Base-by-base conservation (phyloP, 2,888 invertebrate species). In the Drosophila antonietae region DNA sequence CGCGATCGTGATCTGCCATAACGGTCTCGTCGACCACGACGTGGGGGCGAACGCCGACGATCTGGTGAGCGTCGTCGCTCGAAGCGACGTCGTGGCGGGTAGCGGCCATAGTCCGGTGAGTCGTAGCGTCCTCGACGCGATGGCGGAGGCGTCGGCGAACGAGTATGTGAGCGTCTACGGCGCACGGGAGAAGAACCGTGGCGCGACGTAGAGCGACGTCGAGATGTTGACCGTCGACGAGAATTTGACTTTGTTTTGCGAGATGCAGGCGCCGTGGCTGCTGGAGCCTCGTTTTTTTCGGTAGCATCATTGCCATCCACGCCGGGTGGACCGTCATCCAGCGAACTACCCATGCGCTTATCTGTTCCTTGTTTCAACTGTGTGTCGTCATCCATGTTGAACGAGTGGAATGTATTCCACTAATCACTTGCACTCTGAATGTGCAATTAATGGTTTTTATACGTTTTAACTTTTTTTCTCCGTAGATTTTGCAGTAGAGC, bases 251-350 rank as follows among this genome's bases (percentile, higher is more conserved):
- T 89, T 35, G 75, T 73, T 60, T 78, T 86, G 33, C 69, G 75
- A n/a, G 79, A 52, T 15, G 67, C 53, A 18, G 52, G 35, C 31
- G 37, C n/a, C 20, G 62, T 55, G 23, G 64, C 46, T 33, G 53
- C 46, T 18, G 64, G 15, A 7, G 70, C 77, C 49, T 83, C 85
- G 58, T 52, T 70, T 66, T 84, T 87, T 68, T 81, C 87, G 61
- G 68, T 83, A 39, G 70, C 77, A 77, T 91, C 92, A 56, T 75
- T 84, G 58, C 72, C 77, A 23, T 92, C 93, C 8, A 90, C 91
- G 39, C 92, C 92, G 60, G 93, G 92, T 18, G 92, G 92, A 6
- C 92, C 92, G 88, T 90, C 62, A 91, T 90, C 80, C 14, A 80
- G 86, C 10, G 83, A 80, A 18, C 80, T 89, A 2, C 86, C 90